Evolutionary conservation across 2,797 vertebrate species (phyloP), one percentile per base, ranked within the genome.

Genomic region (Chaenodraco wilsoni): DNA sequence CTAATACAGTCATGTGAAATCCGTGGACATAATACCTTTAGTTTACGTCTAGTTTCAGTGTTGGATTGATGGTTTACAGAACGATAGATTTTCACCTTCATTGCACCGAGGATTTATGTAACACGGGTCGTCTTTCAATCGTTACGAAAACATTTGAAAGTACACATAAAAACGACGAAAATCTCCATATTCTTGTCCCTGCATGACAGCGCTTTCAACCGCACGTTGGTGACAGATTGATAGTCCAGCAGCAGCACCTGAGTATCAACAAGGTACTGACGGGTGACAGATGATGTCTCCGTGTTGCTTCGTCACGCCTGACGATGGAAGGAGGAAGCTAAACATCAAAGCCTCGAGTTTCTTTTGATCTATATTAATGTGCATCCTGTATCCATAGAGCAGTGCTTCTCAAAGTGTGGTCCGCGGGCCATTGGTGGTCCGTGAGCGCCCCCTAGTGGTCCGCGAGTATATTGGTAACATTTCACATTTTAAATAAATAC

Each of bases 201-300:
- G 70, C 69, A 78, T 84, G 76, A 49, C 66, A 82, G 85, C 88
- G 76, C 77, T 91, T 93, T 93, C 87, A 87, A 85, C 93, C 84
- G 92, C 73, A 59, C 40, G 33, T 51, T 48, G 75, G 74, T 88
- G 92, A 92, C 88, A 89, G 90, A 91, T 80, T 73, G 90, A 91
- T 88, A 74, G 88, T 87, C 82, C 43, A 27, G 54, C 16, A 81
- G 57, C 45, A 9, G 19, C 88, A 89, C 92, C 86, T 84, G 88
- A 89, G 88, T 84, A 89, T 93, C 91, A 90, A 90, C 84, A 87
- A 91, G 84, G 81, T 91, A 89, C 92, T 88, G 91, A 91, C 92
- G 86, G 71, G 83, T 93, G 93, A 94, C 87, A 83, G 87, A 95
- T 93, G 85, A 89, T 76, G 83, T 84, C 85, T 84, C 81, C 43